phyloP scores from a whole-genome alignment of 1,140 invertebrate species.

The Drosophila suzukii region DNA sequence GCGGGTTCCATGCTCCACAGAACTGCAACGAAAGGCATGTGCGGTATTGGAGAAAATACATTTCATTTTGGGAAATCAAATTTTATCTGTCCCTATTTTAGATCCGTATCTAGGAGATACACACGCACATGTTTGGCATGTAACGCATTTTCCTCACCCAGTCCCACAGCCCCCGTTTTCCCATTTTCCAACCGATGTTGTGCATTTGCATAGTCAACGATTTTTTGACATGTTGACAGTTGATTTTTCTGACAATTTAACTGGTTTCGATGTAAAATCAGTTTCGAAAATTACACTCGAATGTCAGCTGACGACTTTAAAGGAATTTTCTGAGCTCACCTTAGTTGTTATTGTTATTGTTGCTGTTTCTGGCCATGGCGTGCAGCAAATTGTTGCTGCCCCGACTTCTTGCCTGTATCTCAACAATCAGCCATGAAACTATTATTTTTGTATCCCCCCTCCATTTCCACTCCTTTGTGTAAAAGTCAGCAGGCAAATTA shows the following conservation, averaged over 20 bases:
- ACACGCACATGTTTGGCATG: slow-evolving; percentile 27
- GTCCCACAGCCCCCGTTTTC: background rate
- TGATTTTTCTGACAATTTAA: slow-evolving; percentile 85
- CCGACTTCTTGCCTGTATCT: slow-evolving; percentile 40
- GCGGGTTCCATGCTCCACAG: background rate
- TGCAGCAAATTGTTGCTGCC: slow-evolving; percentile 73
- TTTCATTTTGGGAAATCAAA: slow-evolving; percentile 40
- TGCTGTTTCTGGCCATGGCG: slow-evolving; percentile 68
- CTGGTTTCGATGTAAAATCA: slow-evolving; percentile 84
- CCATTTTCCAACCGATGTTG: slow-evolving; percentile 23
- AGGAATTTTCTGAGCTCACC: slow-evolving; percentile 68
- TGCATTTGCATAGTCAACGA: slow-evolving; percentile 81
- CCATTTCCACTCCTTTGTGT: slow-evolving; percentile 5
- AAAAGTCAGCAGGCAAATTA: slow-evolving; percentile 75
- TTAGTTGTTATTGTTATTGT: slow-evolving; percentile 27
- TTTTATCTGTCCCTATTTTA: slow-evolving; percentile 44
- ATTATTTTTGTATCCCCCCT: slow-evolving; percentile 51
- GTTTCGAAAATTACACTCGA: slow-evolving; percentile 82
- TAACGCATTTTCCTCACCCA: slow-evolving; percentile 38
- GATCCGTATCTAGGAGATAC: slow-evolving; percentile 31
- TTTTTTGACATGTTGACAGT: slow-evolving; percentile 84
- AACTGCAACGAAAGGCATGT: background rate
- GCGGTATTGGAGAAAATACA: slow-evolving; percentile 32
- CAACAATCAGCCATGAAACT: slow-evolving; percentile 40
- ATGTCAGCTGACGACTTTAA: slow-evolving; percentile 76